Base-by-base conservation (phyloP, 2,888 invertebrate species). In the Xanthia togata region DNA sequence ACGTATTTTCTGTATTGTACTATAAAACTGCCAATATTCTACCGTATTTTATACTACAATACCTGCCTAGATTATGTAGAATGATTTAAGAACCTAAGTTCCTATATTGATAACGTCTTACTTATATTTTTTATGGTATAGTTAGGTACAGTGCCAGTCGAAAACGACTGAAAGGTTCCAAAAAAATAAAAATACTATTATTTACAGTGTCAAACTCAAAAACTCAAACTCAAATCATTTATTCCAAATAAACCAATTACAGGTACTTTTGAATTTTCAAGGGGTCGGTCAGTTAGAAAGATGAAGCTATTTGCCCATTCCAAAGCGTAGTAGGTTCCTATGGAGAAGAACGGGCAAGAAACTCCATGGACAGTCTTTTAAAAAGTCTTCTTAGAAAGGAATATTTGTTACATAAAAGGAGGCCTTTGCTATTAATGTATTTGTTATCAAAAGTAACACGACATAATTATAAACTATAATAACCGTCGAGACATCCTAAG, bases 371-470 rank as follows among this genome's bases (percentile, higher is more conserved):
- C n/a, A n/a, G n/a, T n/a, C n/a, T n/a, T n/a, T n/a, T n/a, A n/a
- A n/a, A n/a, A n/a, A n/a, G n/a, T 17, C 6, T 47, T 55, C 2
- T 20, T 31, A 47, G 20, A 38, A 57, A 57, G n/a, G 3, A 31
- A 9, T 31, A 17, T 47, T 9, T 47, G 41, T 31, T 12, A 41
- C 4, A 53, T 31, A 47, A 57, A 78, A 64, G 6, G 0, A 47
- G 9, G 20, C 1, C 11, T 1, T 55, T 35, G 26, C 11, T 57
- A 47, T 26, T 76, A 23, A 50, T 31, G 47, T 20, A 12, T 47
- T 31, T 59, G 1, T 79, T 23, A 57, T 44, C 3, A 81, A 81
- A 77, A 63, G 20, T 14, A 23, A 79, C 41, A 63, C n/a, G 26
- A 75, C 53, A 53, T n/a, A n/a, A n/a, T n/a, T 44, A 41, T 76